Conservation (phyloP, 2,888 invertebrate genomes). For the Drosophila maculinotata region DNA sequence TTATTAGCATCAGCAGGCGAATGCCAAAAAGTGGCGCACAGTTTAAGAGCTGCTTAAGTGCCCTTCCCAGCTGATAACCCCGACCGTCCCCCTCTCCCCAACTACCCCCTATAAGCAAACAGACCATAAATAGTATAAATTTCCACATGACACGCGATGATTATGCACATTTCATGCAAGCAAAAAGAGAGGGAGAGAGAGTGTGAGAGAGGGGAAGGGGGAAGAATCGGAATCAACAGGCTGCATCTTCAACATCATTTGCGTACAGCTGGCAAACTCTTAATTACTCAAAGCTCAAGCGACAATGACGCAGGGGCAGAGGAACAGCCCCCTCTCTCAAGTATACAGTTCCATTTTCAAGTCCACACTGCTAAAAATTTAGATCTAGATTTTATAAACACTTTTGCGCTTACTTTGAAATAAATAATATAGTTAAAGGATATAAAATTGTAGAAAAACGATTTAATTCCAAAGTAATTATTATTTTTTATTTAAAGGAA, state of each 20-base stretch:
- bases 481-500: too few species aligned
- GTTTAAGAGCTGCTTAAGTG: slow-evolving; percentile 68
- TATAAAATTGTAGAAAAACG: too few species aligned
- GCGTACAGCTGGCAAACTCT: slow-evolving; percentile 69
- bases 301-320: slow-evolving; percentile 57
- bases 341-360: slow-evolving; percentile 14
- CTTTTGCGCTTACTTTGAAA: neutral
- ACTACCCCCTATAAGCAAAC: slow-evolving; percentile 61
- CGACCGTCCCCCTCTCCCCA: neutral
- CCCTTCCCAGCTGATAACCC: slow-evolving; percentile 12
- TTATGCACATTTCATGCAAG: slow-evolving; percentile 77
- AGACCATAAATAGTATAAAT: slow-evolving; percentile 79
- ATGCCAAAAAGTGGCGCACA: slow-evolving; percentile 40
- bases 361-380: too few species aligned
- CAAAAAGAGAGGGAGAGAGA: slow-evolving; percentile 34
- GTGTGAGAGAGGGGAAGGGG: neutral
- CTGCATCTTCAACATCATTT: slow-evolving; percentile 74
- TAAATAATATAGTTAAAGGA: too few species aligned
- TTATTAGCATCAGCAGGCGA: slow-evolving; percentile 61
- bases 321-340: slow-evolving; percentile 17
- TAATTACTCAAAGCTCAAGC: slow-evolving; percentile 77
- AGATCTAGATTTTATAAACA: too few species aligned
- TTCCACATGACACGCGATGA: slow-evolving; percentile 82
- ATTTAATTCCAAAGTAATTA: too few species aligned
- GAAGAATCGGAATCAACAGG: slow-evolving; percentile 19